Evolutionary conservation across 2,888 invertebrate species (phyloP).

Genomic region (Cheilosia scutellata): DNA sequence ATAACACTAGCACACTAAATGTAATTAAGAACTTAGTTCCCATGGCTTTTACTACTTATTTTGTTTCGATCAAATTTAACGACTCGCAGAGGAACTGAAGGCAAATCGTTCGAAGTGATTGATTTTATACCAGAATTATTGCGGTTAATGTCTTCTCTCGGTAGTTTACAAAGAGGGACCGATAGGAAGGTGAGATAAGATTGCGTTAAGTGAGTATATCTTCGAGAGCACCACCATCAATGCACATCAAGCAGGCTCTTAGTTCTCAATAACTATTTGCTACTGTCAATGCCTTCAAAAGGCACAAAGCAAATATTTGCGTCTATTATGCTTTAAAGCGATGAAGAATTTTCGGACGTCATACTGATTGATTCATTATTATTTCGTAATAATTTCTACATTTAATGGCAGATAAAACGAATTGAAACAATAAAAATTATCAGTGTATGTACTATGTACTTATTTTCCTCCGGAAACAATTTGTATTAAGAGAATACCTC

Average conservation of each 20-base stretch:
- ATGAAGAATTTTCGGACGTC: background rate
- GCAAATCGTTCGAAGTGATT: slow-evolving; percentile 14
- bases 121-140: slow-evolving; percentile 58
- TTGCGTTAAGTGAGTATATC: slow-evolving; percentile 56
- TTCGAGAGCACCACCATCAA: slow-evolving; percentile 38
- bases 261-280: slow-evolving; percentile 54
- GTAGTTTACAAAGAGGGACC: slow-evolving; percentile 46
- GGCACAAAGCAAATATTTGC: slow-evolving; percentile 33
- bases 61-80: slow-evolving; percentile 2
- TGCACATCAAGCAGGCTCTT: slow-evolving; percentile 39
- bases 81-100: slow-evolving; percentile 46
- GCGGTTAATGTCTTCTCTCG: slow-evolving; percentile 48
- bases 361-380: background rate
- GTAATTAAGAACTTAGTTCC: slow-evolving; percentile 10
- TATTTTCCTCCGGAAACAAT: no score
- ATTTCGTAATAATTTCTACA: background rate
- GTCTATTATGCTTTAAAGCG: background rate
- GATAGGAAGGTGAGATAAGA: slow-evolving; percentile 69
- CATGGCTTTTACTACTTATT: slow-evolving; percentile 20
- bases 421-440: no score
- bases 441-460: no score
- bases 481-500: no score
- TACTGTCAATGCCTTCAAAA: slow-evolving; percentile 42
- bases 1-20: slow-evolving; percentile 41
- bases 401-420: background rate